Evolutionary conservation across 2,113 vertebrate genomes (phyloP), one percentile per base, ranked within the genome.

Genomic region (Larimichthys crocea): DNA sequence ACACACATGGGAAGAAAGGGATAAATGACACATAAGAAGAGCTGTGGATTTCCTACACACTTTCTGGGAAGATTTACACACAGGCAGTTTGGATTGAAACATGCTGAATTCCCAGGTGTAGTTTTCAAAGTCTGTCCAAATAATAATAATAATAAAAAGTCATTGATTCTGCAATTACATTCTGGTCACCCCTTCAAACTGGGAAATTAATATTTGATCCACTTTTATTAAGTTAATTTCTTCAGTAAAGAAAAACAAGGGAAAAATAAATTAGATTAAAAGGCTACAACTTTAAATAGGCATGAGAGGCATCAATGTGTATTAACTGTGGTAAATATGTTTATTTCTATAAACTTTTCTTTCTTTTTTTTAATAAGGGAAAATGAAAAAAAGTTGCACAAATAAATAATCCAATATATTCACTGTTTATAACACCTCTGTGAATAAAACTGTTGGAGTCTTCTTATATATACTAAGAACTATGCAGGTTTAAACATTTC

Each of bases 401-500:
- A 84, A 91, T 88, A 88, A 86, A 88, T 86, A 76, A 69, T 83
- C n/a, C 29, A 44, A 73, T 79, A 53, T 87, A 49, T 67, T 84
- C 15, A 62, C 15, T 78, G 68, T 68, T 82, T 57, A n/a, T 74
- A 84, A 76, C 66, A 82, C 60, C 75, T 88, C 19, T 66, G 82
- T 71, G 82, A 91, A 93, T 90, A 88, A 91, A 92, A 94, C 84
- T 74, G 71, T 75, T 87, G 72, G 52, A 74, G 48, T 79, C 31
- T 90, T 70, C 72, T 71, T 53, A 62, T 87, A 82, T 77, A 90
- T 82, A 95, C 80, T 90, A 83, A 92, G 92, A 92, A 85, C 92
- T 92, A 91, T 89, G 93, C 89, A 91, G 69, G 84, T 92, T 93
- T 85, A 88, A 96, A 94, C 88, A 91, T 88, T 93, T 95, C 88